Evolutionary conservation across 2,888 invertebrate species (phyloP), one percentile per base, ranked within the genome.

Genomic region (Leptopilina syphax): DNA sequence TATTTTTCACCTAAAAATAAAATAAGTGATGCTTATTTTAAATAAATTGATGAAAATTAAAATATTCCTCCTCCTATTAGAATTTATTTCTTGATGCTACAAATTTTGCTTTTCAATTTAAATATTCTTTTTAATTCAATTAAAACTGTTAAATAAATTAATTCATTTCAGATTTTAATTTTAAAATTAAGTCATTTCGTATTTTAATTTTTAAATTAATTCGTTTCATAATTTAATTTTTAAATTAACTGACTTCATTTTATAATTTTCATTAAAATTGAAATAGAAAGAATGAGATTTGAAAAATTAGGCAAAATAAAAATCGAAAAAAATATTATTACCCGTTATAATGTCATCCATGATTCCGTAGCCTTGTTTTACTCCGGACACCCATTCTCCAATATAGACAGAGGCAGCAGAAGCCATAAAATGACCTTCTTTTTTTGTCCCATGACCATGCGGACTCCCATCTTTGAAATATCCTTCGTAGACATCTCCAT

Each of bases 331-430:
- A 9, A 12, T 50, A 10, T 57, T 7, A 27, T 4, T 86, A 94
- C 94, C 97, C 86, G 95, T 96, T 44, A 95, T 94, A 76, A 97
- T 96, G 87, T 97, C 96, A 88, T 98, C 97, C 94, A 97, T 95
- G 0, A 98, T 96, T 0, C 98, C 98, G 87, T 98, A 98, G 0
- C 98, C 98, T 85, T 95, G 95, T 85, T 95, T 96, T 1, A 94
- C 94, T 27, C 97, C 97, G 77, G 93, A 93, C 13, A 94, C 93
- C 96, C 97, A 98, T 88, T 97, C 97, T 0, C 98, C 98, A n/a
- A 97, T 96, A 90, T 98, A 98, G 83, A 97, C 94, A 0, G 95
- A 95, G 0, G 96, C 96, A 1, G 95, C 93, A 1, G 95, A 95
- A 0, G 95, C 94, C 79, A 95, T 96, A 88, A 96, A 96, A 84